A percentile compares a stretch with the other conserved stretches of the same genome.
These are phyloP conservation scores for Falco peregrinus DNA, from an alignment of 2,797 vertebrate species.

Conservation along the genomic window DNA sequence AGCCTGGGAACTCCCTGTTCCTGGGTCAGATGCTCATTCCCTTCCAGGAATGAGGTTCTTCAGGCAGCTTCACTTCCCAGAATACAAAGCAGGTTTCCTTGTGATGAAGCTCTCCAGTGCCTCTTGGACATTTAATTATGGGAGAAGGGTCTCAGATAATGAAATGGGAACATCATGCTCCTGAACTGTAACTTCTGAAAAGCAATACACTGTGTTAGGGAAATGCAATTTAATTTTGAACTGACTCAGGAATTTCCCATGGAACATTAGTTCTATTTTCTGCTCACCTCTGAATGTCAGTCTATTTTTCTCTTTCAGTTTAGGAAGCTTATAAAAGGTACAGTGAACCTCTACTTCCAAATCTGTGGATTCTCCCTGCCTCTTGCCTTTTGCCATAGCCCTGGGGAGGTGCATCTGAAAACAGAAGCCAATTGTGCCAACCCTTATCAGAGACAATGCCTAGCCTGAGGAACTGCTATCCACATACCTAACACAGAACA, in stretches of 20 bases:
- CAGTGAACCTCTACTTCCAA: background rate
- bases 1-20: background rate
- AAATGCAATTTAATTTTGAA: conserved; percentile 65
- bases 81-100: conserved; percentile 14
- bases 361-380: background rate
- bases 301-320: conserved; percentile 38
- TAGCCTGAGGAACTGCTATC: background rate
- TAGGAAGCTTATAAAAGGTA: conserved; percentile 23
- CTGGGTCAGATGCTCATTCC: background rate
- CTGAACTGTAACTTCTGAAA: conserved; percentile 54
- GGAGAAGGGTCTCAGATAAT: conserved; percentile 54
- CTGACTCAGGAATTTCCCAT: conserved; percentile 66
- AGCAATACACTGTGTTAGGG: conserved; percentile 45
- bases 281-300: conserved; percentile 61
- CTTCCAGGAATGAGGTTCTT: background rate
- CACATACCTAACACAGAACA: background rate
- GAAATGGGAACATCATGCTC: conserved; percentile 53
- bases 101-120: conserved; percentile 21
- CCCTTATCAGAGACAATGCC: background rate
- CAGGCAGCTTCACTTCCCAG: background rate
- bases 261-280: conserved; percentile 69
- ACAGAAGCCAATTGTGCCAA: background rate
- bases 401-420: background rate
- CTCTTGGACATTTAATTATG: conserved; percentile 56
- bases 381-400: background rate